These are phyloP conservation scores for Ophthalmolycus amberensis DNA, from an alignment of 2,113 vertebrate genomes.

Conservation along the genomic window DNA sequence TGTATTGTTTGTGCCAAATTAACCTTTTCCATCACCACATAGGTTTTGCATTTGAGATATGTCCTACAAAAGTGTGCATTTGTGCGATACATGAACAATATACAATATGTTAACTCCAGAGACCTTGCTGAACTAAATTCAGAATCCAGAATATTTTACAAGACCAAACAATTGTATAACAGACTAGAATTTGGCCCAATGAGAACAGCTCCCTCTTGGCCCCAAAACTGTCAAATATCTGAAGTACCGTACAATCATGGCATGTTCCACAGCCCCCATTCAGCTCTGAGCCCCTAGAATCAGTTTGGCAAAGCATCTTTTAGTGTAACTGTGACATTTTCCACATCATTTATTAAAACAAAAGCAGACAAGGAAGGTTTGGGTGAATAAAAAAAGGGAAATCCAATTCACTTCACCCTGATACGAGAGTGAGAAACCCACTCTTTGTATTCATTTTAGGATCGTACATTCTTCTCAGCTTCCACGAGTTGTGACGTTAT, in stretches of 20 bases:
- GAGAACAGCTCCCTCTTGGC: background rate
- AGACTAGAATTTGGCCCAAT: background rate
- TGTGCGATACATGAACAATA: background rate
- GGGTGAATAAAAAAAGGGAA: background rate
- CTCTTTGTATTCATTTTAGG: background rate
- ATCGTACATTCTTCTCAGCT: background rate
- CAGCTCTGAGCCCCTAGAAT: background rate
- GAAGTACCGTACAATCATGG: background rate
- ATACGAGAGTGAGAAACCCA: background rate
- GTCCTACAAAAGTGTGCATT: too few species aligned
- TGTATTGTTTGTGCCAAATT: too few species aligned
- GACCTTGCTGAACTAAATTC: background rate
- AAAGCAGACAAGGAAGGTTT: background rate
- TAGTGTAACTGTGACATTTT: background rate
- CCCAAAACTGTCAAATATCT: background rate
- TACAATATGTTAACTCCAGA: background rate
- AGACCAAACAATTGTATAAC: background rate
- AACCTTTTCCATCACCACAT: too few species aligned
- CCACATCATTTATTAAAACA: background rate
- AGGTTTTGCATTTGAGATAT: too few species aligned
- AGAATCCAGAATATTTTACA: background rate
- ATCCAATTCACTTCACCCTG: background rate
- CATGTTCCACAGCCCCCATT: background rate
- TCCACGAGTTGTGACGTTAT: background rate
- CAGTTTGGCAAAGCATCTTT: conserved; percentile 1